Evolutionary conservation across 2,888 invertebrate genomes (phyloP), one percentile per base, ranked within the genome.

Genomic region (Argyra leucocephala): DNA sequence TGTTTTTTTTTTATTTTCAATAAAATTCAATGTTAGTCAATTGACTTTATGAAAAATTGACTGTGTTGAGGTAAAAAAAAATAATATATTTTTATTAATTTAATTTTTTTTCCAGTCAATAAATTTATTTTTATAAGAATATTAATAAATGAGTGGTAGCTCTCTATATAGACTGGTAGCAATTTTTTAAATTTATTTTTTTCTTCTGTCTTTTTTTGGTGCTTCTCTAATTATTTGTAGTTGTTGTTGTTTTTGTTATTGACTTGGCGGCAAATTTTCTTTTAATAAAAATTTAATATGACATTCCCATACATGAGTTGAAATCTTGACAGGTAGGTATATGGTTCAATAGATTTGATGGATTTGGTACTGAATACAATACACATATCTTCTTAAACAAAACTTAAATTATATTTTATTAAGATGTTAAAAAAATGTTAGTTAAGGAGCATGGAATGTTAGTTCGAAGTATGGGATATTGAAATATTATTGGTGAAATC

Each of bases 41-140:
- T 18, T 48, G 48, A 18, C 18, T 48, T 9, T 15, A 18, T 48
- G 48, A 48, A 48, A 48, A 48, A 48, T 48, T 48, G 2, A 18
- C 1, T 2, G 48, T 48, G 48, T 5, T 48, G 48, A 48, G 48
- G 6, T 48, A 15, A 48, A 48, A 12, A 48, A 48, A 37, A 48
- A 26, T 26, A 63, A 57, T 36, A 37, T 59, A 9, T 21, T 63
- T 63, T 63, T 63, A 66, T 64, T 64, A 64, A 66, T 62, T 66
- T 66, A 48, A 2, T 62, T 58, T 66, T 66, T 61, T 57, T 65
- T 66, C 66, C 66, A 66, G 31, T 61, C 63, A 66, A 66, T 66
- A 66, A 66, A 63, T 66, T 66, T 63, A 66, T 66, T 66, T 66
- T 23, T 6, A 48, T 48, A 5, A 48, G 18, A 48, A 48, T 31